phyloP scores from a whole-genome alignment of 2,113 vertebrate species.

The Corynorhinus townsendii region DNA sequence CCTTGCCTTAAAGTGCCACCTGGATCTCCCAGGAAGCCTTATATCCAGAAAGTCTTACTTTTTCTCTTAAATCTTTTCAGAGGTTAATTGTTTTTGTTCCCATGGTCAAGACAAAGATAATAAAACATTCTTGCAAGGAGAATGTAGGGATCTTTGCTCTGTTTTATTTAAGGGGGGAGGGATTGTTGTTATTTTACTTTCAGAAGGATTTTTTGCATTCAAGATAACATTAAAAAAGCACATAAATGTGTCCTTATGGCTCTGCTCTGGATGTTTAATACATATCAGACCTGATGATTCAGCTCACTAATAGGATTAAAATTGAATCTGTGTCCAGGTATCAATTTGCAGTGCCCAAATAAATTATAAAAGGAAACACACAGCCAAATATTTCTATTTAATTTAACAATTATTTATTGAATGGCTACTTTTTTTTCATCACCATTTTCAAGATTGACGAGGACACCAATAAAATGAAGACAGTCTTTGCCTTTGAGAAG shows the following conservation, averaged over 20 bases:
- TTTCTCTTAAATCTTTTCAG: not conserved
- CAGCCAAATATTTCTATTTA: not conserved
- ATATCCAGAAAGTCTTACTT: not conserved
- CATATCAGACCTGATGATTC: not conserved
- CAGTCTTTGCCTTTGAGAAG: not conserved
- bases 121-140: not conserved
- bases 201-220: not conserved
- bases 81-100: not conserved
- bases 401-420: not conserved
- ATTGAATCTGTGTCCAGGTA: not conserved
- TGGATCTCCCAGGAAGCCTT: not conserved
- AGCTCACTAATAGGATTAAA: slow-evolving; percentile 9
- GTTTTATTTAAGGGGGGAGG: not conserved
- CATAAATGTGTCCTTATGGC: not conserved
- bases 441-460: not conserved
- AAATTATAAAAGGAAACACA: slow-evolving; percentile 25
- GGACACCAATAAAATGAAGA: not conserved
- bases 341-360: not conserved
- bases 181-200: not conserved
- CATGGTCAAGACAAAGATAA: not conserved
- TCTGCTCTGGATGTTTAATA: slow-evolving; percentile 8
- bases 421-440: not conserved
- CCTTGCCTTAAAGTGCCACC: fast-evolving
- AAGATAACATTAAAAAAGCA: not conserved
- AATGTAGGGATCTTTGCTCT: not conserved